These are phyloP conservation scores for Bombylius major DNA, from an alignment of 2,888 invertebrate genomes.

Conservation along the genomic window DNA sequence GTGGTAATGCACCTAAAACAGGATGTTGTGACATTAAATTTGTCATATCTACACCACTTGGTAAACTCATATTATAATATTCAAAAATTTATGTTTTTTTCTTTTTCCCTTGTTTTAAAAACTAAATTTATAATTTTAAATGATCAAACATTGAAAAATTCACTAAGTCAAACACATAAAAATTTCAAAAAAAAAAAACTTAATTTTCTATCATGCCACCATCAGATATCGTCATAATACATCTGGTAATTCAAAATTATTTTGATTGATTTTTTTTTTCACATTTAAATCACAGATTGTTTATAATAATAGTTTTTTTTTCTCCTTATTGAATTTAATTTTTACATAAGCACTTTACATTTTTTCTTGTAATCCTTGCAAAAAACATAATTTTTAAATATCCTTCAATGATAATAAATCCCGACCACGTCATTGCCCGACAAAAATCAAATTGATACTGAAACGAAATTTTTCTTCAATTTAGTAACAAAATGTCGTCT, in stretches of 20 bases:
- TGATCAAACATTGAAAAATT: no score
- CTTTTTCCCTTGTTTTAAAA: neutral
- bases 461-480: slow-evolving; percentile 14
- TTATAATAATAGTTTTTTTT: no score
- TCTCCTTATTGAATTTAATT: no score
- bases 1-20: slow-evolving; percentile 68
- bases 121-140: no score
- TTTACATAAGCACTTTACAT: no score
- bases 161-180: no score
- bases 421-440: slow-evolving; percentile 28
- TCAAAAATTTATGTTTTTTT: neutral
- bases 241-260: no score
- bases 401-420: no score
- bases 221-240: no score
- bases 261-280: no score
- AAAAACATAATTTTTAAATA: no score
- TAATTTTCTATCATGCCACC: neutral
- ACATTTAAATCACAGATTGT: slow-evolving; percentile 1
- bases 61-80: slow-evolving; percentile 58
- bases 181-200: neutral
- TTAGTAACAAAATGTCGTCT: slow-evolving; percentile 5
- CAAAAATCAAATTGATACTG: slow-evolving; percentile 37
- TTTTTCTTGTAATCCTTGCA: no score
- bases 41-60: slow-evolving; percentile 75
- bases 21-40: slow-evolving; percentile 76